Evolutionary conservation across 2,113 vertebrate species (phyloP).

Genomic region (Sinocyclocheilus rhinocerous): DNA sequence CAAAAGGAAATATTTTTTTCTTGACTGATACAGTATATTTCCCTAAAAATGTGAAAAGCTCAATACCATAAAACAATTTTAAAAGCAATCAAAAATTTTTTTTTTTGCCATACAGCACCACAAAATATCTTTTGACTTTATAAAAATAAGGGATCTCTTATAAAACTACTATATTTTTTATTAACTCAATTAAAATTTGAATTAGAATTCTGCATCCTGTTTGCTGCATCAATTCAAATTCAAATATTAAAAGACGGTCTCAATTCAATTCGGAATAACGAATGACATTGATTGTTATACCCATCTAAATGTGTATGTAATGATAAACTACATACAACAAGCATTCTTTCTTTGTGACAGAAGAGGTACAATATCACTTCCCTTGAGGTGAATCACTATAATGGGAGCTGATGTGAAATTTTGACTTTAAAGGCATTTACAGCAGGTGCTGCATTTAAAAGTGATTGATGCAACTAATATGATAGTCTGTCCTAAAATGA

Average conservation of each 20-base stretch:
- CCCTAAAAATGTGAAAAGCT: background rate
- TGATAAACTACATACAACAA: constrained; percentile 6
- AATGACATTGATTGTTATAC: background rate
- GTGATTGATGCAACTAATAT: constrained; percentile 41
- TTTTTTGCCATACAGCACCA: background rate
- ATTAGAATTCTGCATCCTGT: background rate
- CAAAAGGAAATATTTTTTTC: background rate
- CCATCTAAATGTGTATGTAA: background rate
- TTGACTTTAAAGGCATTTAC: constrained; percentile 16
- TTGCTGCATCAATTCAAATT: background rate
- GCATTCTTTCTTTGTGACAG: constrained; percentile 5
- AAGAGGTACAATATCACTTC: background rate
- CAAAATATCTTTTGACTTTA: background rate
- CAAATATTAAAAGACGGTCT: background rate
- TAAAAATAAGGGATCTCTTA: background rate
- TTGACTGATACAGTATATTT: background rate
- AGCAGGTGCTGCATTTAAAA: background rate
- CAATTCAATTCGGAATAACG: background rate
- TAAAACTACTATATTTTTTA: background rate
- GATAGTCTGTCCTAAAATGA: constrained; percentile 34
- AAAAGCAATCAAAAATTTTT: background rate
- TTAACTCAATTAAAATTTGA: background rate
- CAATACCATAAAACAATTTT: background rate
- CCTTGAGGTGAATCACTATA: background rate
- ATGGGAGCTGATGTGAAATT: background rate